Conservation (phyloP, 1,140 invertebrate species). For the Drosophila seguyi region DNA sequence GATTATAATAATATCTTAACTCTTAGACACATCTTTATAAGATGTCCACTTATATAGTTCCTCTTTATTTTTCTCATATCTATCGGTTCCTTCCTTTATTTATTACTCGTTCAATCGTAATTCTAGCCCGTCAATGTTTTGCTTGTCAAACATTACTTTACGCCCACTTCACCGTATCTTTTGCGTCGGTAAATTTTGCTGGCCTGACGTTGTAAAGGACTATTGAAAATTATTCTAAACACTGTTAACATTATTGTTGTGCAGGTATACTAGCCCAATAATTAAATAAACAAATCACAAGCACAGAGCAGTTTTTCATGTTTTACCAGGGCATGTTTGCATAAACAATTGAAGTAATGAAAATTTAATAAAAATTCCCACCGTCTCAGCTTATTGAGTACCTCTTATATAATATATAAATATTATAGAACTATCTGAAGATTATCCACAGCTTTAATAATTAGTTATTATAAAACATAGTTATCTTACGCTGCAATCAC, state of each 20-base stretch:
- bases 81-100: not conserved
- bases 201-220: slow-evolving; percentile 55
- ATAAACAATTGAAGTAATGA: slow-evolving; percentile 54
- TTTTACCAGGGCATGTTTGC: slow-evolving; percentile 59
- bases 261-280: slow-evolving; percentile 46
- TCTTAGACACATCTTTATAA: no score
- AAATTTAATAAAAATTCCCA: not conserved
- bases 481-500: not conserved
- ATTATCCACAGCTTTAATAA: not conserved
- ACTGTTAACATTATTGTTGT: slow-evolving; percentile 28
- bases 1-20: not conserved
- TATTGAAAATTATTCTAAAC: slow-evolving; percentile 59
- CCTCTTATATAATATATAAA: no score
- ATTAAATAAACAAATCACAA: slow-evolving; percentile 52
- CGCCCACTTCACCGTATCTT: not conserved
- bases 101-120: not conserved
- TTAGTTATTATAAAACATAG: not conserved
- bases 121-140: not conserved
- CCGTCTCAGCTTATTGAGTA: not conserved
- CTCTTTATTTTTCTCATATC: no score
- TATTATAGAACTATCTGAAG: not conserved
- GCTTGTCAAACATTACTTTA: not conserved
- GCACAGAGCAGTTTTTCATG: slow-evolving; percentile 20
- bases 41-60: no score
- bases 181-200: not conserved